phyloP scores from a whole-genome alignment of 2,113 vertebrate genomes.

The Odocoileus virginianus region DNA sequence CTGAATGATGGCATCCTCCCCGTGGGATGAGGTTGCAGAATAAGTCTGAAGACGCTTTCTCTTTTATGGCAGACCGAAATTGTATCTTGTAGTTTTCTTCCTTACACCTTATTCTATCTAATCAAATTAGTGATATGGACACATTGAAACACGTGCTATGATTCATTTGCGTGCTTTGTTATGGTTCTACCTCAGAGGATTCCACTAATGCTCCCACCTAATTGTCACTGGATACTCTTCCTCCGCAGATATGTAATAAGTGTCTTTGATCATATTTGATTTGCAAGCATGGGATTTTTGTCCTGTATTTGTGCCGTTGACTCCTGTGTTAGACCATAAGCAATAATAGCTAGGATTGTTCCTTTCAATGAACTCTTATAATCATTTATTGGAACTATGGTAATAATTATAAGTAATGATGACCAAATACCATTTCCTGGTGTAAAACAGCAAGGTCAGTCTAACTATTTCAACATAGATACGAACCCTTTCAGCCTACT shows the following conservation, averaged over 20 bases:
- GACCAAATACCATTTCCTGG: neutral
- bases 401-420: neutral
- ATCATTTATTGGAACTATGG: neutral
- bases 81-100: neutral
- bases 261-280: neutral
- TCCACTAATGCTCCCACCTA: neutral
- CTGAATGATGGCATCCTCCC: neutral
- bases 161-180: neutral
- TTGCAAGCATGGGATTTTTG: neutral
- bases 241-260: accelerated
- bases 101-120: neutral
- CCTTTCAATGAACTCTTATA: neutral
- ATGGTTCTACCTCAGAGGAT: neutral
- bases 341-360: neutral
- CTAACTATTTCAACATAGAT: neutral
- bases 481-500: neutral
- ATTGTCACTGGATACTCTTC: neutral
- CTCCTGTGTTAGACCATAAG: neutral
- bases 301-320: neutral
- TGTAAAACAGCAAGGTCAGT: neutral
- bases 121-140: neutral
- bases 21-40: neutral
- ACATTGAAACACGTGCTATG: neutral
- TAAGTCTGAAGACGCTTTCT: neutral
- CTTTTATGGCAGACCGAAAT: neutral